Base-by-base conservation (phyloP, 2,113 vertebrate species). In the Cololabis saira region DNA sequence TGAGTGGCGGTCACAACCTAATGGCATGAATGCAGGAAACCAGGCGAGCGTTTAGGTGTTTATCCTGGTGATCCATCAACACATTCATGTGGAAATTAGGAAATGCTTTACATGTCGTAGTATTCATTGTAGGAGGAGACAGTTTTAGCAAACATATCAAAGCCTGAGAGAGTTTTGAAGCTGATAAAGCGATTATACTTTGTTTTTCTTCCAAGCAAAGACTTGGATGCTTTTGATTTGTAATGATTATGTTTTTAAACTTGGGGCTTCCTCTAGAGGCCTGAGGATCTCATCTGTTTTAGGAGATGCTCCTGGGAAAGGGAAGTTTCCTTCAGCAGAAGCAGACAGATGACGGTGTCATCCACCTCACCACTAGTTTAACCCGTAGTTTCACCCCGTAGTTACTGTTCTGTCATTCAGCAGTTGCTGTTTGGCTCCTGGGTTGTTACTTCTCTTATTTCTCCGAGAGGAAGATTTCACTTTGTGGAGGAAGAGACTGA, bases 1-100 rank as follows among this genome's bases (percentile, higher is more conserved):
- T 77, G 61, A 85, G 72, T 78, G 67, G 75, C 42, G 64, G 79
- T 86, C 57, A n/a, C 60, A 76, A 60, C 48, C 64, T 12, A 19
- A 57, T 69, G 71, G 78, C 54, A 43, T 40, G 41, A 60, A 82
- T 74, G 71, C 61, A 73, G 48, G 41, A 60, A 82, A 74, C 72
- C 61, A 73, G 48, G 37, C 47, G 37, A 61, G 76, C 30, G 50
- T 15, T 73, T 73, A 16, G 59, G 22, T 64, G 70, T 82, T 68
- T 67, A 43, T 69, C 58, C 58, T 30, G 44, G 61, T 56, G 40
- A 16, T 43, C 80, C 74, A 30, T 51, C 16, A 47, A 21, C 56
- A 52, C 5, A 12, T 40, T 52, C 40, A 48, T 42, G 69, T 82
- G 58, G 66, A 52, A 55, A 62, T 71, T 55, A 77, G 47, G 19